Conservation (phyloP, 2,888 invertebrate species). For the Hofmannophila pseudospretella region DNA sequence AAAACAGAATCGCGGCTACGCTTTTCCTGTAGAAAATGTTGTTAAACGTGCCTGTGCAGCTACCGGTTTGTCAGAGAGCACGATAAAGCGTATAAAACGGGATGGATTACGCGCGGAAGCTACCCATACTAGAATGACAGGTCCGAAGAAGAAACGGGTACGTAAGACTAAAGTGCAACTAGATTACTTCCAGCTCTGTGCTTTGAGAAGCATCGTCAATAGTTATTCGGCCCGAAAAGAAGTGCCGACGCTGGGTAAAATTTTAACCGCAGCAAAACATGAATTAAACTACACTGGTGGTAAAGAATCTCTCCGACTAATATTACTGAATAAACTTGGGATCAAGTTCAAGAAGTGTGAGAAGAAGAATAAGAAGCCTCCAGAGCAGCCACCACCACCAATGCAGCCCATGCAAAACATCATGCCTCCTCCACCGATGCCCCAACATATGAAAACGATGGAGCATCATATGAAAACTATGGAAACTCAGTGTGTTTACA, state of each 20-base stretch:
- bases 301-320: constrained; percentile 62
- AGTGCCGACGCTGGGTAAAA: constrained; percentile 64
- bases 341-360: constrained; percentile 72
- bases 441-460: constrained; percentile 27
- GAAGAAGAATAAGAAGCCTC: constrained; percentile 59
- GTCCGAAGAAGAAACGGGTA: constrained; percentile 65
- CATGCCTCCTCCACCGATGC: constrained; percentile 30
- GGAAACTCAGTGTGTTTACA: constrained; percentile 61
- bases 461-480: constrained; percentile 39
- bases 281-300: constrained; percentile 64
- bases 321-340: constrained; percentile 63
- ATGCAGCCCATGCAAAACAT: constrained; percentile 26
- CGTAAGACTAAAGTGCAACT: constrained; percentile 66
- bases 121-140: constrained; percentile 64
- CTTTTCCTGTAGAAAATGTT: constrained; percentile 67
- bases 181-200: constrained; percentile 65
- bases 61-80: constrained; percentile 64
- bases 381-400: constrained; percentile 36
- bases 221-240: constrained; percentile 62
- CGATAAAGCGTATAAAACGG: constrained; percentile 64
- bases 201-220: constrained; percentile 61
- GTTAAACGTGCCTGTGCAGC: constrained; percentile 67
- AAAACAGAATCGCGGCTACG: constrained; percentile 67
- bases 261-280: constrained; percentile 58
- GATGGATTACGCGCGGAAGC: constrained; percentile 64